Evolutionary conservation across 2,888 invertebrate genomes (phyloP), one percentile per base, ranked within the genome.

Genomic region (Mythimna albipuncta): DNA sequence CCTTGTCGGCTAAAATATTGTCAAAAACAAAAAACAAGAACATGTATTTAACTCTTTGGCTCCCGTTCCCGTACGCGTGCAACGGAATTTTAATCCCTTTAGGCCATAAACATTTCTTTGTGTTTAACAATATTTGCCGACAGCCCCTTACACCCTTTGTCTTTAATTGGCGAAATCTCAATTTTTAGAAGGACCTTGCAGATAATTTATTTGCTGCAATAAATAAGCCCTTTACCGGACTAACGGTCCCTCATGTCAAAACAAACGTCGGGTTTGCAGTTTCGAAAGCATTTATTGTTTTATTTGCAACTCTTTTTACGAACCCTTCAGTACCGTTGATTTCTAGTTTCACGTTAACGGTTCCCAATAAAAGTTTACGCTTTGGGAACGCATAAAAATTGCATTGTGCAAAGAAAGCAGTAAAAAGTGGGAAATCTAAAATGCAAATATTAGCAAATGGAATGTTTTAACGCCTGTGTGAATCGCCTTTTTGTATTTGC

Each of bases 301-400:
- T 89, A 88, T 91, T 92, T 89, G 92, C 92, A 93, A 92, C 92
- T 92, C 92, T 91, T 93, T 82, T 93, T 91, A 89, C 88, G 79
- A 93, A 91, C 90, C 91, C 88, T 91, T 89, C 87, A 87, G 88
- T 89, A 85, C 84, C 87, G 86, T 88, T 88, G 84, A 85, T 87
- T 88, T 85, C 81, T 85, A 86, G 81, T 85, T 87, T 82, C 85
- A 79, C 72, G 87, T 82, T 89, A 90, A 89, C 88, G 87, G 91
- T 71, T 77, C 69, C 85, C 81, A 88, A 91, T 92, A 93, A 93
- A 92, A 87, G 84, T 83, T 88, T 90, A 91, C 86, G 83, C 88
- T 84, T 88, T 90, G 82, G 77, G 78, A 81, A 81, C 75, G 64
- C 79, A 77, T 72, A 85, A 79, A 85, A 85, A 81, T 84, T 82